Evolutionary conservation across 2,888 invertebrate genomes (phyloP).

Genomic region (Drosophila putrida): DNA sequence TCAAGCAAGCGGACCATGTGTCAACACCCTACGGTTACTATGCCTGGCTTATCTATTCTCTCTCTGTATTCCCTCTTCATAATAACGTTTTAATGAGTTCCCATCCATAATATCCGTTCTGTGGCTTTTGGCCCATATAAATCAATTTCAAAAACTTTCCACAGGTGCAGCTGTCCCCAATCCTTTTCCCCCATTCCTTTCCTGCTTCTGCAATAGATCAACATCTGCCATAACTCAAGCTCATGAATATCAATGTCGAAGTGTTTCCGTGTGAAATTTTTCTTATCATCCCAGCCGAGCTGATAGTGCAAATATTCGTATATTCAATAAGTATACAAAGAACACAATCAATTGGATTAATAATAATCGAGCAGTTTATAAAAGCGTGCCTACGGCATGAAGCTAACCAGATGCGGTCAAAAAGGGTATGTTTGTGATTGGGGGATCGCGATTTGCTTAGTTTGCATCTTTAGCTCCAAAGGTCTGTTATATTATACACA

Average conservation of each 20-base stretch:
- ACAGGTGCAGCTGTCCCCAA: constrained; percentile 47
- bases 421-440: constrained; percentile 6
- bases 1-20: constrained; percentile 30
- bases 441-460: constrained; percentile 3
- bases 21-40: constrained; percentile 23
- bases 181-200: background rate
- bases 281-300: constrained; percentile 54
- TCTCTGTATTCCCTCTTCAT: constrained; percentile 35
- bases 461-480: constrained; percentile 2
- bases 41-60: constrained; percentile 67
- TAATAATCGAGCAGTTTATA: constrained; percentile 48
- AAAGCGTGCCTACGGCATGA: constrained; percentile 71
- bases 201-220: constrained; percentile 12
- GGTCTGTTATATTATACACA: constrained; percentile 4
- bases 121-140: constrained; percentile 43
- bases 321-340: background rate
- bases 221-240: constrained; percentile 63
- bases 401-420: constrained; percentile 7
- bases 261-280: constrained; percentile 73
- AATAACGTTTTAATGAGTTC: constrained; percentile 19
- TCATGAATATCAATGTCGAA: constrained; percentile 38
- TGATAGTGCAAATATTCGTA: constrained; percentile 51
- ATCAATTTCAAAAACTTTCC: constrained; percentile 71
- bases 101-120: constrained; percentile 34
- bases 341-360: constrained; percentile 30